phyloP scores from a whole-genome alignment of 2,888 invertebrate genomes.

The Anaspis maculata region DNA sequence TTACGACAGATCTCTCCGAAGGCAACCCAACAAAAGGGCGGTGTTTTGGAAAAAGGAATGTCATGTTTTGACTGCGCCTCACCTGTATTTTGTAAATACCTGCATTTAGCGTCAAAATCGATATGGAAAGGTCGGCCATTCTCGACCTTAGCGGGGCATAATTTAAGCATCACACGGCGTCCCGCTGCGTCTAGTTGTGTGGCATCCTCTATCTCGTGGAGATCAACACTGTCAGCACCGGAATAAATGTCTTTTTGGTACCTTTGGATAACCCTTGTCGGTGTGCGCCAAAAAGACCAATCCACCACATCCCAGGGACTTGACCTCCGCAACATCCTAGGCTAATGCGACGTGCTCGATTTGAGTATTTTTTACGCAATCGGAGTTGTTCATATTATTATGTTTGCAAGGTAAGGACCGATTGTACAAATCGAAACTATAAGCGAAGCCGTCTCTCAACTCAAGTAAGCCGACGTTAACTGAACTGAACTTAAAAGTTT shows the following conservation, averaged over 20 bases:
- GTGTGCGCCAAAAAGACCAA: constrained; percentile 25
- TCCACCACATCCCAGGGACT: no score
- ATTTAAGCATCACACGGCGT: constrained; percentile 29
- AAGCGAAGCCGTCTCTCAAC: no score
- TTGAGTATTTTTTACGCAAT: no score
- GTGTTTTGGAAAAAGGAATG: constrained; percentile 25
- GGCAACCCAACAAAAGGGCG: constrained; percentile 25
- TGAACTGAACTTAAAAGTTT: no score
- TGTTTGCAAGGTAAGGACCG: no score
- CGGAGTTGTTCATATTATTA: no score
- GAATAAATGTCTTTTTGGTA: constrained; percentile 39
- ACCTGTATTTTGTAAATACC: constrained; percentile 41
- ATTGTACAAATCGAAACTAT: no score
- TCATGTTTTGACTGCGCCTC: constrained; percentile 39
- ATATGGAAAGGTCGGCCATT: constrained; percentile 26
- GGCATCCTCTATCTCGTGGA: constrained; percentile 36
- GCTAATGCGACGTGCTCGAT: no score
- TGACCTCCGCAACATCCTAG: no score
- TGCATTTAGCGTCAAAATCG: constrained; percentile 39
- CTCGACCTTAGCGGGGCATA: constrained; percentile 21
- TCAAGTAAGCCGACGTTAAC: no score
- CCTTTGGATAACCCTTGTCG: constrained; percentile 24
- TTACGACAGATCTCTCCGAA: constrained; percentile 30
- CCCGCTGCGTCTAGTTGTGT: constrained; percentile 38
- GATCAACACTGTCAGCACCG: constrained; percentile 41